These are phyloP conservation scores for Pycnonotus jocosus DNA, from an alignment of 2,113 vertebrate genomes.

Conservation along the genomic window DNA sequence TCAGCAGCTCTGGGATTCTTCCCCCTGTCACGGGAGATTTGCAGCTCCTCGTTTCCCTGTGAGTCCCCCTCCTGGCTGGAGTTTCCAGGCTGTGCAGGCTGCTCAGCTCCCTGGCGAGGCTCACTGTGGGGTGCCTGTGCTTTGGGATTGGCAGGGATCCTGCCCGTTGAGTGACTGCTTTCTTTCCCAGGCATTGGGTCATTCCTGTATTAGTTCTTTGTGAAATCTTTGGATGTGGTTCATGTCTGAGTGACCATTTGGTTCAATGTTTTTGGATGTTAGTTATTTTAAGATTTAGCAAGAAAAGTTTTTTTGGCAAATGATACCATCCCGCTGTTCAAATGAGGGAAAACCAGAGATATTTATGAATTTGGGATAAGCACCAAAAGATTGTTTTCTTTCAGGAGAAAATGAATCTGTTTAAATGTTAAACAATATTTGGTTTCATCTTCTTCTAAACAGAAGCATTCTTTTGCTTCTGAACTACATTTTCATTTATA, in stretches of 20 bases:
- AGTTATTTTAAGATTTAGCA: neutral
- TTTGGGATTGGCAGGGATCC: neutral
- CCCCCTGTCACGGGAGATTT: neutral
- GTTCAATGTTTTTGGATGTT: neutral
- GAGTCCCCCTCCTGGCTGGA: neutral
- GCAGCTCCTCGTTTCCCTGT: neutral
- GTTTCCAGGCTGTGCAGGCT: rapidly evolving
- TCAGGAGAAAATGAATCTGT: neutral
- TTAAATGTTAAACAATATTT: neutral
- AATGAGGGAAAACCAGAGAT: neutral
- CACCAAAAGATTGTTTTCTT: neutral
- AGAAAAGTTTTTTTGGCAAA: neutral
- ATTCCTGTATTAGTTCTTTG: neutral
- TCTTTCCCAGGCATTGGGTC: neutral
- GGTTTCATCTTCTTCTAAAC: neutral
- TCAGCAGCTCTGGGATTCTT: neutral
- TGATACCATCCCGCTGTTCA: neutral
- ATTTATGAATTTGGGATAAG: neutral
- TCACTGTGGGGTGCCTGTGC: rapidly evolving
- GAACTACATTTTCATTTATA: neutral
- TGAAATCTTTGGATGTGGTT: neutral
- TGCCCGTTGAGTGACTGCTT: rapidly evolving
- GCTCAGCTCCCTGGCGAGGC: neutral
- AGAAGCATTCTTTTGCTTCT: slow-evolving; percentile 5
- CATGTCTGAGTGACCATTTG: neutral